A percentile compares a stretch with the other conserved stretches of the same genome.
Evolutionary conservation across 2,113 vertebrate species (phyloP).

Genomic region (Equus quagga): DNA sequence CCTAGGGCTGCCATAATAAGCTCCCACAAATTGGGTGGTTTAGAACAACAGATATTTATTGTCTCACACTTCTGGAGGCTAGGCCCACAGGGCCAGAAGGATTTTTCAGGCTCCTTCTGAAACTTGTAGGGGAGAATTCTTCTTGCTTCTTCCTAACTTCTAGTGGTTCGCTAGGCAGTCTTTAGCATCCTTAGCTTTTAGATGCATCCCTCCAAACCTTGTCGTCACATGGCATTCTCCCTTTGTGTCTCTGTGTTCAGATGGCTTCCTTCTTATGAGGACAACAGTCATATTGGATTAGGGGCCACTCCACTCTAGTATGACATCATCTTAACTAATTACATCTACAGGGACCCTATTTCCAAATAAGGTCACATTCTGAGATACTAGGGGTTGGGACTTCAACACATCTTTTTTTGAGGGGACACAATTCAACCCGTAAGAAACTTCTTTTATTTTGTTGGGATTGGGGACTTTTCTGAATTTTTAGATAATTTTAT

Average conservation of each 20-base stretch:
- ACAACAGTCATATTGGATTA: background rate
- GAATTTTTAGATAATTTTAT: background rate
- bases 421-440: background rate
- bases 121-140: background rate
- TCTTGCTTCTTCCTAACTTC: background rate
- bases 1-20: background rate
- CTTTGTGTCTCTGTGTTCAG: background rate
- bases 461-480: background rate
- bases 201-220: accelerated
- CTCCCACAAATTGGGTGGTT: background rate
- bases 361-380: background rate
- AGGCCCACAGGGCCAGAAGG: background rate
- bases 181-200: background rate
- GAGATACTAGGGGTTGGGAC: background rate
- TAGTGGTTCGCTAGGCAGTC: background rate
- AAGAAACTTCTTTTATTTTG: background rate
- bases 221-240: background rate
- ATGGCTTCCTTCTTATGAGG: background rate
- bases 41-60: background rate
- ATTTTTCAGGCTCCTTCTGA: too few species aligned
- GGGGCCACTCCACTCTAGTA: background rate
- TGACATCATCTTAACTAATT: background rate
- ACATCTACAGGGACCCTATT: background rate
- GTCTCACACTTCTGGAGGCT: background rate
- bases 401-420: background rate